A percentile compares a stretch with the other conserved stretches of the same genome.
Conservation (phyloP, 2,888 invertebrate genomes). For the Proisotoma minuta region DNA sequence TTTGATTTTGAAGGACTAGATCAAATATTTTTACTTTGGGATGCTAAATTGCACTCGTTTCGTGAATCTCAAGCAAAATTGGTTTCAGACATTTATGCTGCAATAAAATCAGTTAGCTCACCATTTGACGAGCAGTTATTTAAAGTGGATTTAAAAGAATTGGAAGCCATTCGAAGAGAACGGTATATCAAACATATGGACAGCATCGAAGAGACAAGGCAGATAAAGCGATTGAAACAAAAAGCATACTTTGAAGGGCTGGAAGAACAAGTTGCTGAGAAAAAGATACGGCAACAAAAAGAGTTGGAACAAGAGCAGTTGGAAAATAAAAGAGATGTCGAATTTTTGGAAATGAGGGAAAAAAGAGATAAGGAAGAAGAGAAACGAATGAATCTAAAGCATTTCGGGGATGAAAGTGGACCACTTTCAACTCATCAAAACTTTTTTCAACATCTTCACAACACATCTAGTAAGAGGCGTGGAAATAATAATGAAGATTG, state of each 20-base stretch:
- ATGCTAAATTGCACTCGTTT: constrained; percentile 2
- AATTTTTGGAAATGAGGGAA: constrained; percentile 13
- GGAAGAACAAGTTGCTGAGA: constrained; percentile 28
- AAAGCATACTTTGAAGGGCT: constrained; percentile 17
- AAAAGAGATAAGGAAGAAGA: constrained; percentile 26
- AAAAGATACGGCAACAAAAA: constrained; percentile 18
- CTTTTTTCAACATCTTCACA: no score
- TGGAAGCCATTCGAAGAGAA: constrained; percentile 13
- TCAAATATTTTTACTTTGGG: no score
- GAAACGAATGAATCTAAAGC: constrained; percentile 25
- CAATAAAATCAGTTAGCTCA: not conserved
- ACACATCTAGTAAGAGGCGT: no score
- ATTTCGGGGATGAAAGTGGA: constrained; percentile 21
- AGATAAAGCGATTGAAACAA: no score
- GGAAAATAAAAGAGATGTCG: constrained; percentile 21
- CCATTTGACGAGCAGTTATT: not conserved
- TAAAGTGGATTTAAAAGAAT: constrained; percentile 24
- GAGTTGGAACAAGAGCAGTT: constrained; percentile 11
- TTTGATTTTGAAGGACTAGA: no score
- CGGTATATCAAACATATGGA: constrained; percentile 32
- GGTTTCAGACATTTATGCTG: not conserved
- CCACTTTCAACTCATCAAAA: no score
- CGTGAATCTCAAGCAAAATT: not conserved
- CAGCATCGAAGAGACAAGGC: constrained; percentile 19
- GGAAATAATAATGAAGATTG: no score